phyloP scores from a whole-genome alignment of 2,797 vertebrate species.

The Pangasius sanitwongsei region DNA sequence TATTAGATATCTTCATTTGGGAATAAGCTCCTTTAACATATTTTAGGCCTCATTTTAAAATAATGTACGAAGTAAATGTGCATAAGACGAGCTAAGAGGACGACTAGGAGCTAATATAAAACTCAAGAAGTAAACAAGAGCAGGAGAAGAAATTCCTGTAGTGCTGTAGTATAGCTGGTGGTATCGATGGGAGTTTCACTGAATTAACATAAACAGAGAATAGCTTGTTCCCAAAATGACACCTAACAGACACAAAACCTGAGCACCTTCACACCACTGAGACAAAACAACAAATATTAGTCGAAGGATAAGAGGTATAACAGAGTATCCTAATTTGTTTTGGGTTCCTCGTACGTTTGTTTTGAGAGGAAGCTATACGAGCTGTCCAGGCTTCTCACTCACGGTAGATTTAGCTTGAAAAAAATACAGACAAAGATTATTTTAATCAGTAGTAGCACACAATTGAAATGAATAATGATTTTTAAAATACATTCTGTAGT shows the following conservation, averaged over 20 bases:
- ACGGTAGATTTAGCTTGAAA: background rate
- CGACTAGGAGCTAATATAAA: background rate
- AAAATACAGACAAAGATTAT: background rate
- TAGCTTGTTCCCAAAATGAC: background rate
- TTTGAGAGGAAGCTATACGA: background rate
- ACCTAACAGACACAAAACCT: background rate
- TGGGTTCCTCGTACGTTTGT: background rate
- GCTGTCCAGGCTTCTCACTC: background rate
- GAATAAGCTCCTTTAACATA: background rate
- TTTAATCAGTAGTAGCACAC: background rate
- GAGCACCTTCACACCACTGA: background rate
- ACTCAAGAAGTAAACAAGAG: background rate
- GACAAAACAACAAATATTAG: background rate
- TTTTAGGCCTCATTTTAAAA: background rate
- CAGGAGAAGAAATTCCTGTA: background rate
- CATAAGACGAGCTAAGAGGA: background rate
- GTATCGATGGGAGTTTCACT: conserved; percentile 26
- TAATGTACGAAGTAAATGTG: background rate
- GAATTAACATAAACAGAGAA: background rate
- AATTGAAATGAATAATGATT: background rate
- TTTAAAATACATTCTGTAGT: no score
- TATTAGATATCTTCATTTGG: background rate
- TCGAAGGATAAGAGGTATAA: background rate
- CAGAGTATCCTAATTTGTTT: background rate
- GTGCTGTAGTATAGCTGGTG: background rate